Conservation (phyloP, 2,888 invertebrate genomes). For the Ochropleura plecta region DNA sequence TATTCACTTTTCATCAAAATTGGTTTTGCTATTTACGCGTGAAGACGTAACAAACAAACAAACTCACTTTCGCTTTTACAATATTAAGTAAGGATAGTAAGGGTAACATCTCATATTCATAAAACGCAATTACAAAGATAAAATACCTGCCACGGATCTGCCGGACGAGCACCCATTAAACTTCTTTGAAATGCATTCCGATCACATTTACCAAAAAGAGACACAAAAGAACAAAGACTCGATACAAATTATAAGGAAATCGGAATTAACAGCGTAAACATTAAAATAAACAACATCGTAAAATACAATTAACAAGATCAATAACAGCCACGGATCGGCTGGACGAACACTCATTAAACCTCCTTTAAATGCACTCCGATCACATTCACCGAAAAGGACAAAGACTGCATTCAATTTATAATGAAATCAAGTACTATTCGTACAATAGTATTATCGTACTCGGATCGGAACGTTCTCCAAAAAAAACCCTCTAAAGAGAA, state of each 20-base stretch:
- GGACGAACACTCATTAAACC: background rate
- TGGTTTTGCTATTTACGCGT: no score
- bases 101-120: no score
- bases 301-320: background rate
- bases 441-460: conserved; percentile 37
- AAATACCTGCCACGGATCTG: no score
- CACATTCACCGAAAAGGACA: conserved; percentile 7
- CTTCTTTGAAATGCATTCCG: conserved; percentile 12
- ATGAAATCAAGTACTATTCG: conserved; percentile 30
- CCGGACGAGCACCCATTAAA: background rate
- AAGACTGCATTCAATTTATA: conserved; percentile 24
- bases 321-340: background rate
- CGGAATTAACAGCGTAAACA: background rate
- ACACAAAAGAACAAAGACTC: conserved; percentile 13
- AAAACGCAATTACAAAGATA: background rate
- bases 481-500: conserved; percentile 44
- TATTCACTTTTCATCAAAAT: no score
- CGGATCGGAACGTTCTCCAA: conserved; percentile 14
- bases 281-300: no score
- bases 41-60: no score
- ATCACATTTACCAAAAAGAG: background rate
- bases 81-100: no score
- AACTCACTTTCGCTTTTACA: no score
- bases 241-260: conserved; percentile 25
- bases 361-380: conserved; percentile 15